Evolutionary conservation across 1,140 invertebrate genomes (phyloP), one percentile per base, ranked within the genome.

Genomic region (Drosophila repleta): DNA sequence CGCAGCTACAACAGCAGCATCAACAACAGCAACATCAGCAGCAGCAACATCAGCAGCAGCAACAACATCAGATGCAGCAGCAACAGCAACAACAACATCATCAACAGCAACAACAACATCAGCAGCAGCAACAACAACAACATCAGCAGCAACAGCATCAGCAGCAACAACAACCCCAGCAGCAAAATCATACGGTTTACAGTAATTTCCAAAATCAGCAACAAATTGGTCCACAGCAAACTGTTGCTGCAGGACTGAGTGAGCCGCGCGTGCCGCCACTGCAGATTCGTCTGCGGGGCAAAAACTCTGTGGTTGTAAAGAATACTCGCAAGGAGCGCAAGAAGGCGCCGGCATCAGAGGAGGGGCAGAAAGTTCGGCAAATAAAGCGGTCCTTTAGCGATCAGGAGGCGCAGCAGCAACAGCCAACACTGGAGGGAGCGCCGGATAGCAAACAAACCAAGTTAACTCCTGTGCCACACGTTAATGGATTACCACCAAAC

Each of bases 271-370:
- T 98, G 17, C 97, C 97, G 20, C 97, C 97, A 2, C 92, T 98
- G 80, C 97, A 98, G 89, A 98, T 98, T 79, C 97, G 96, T 53
- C 92, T 98, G 49, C 93, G 96, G 69, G 97, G 97, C 7, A 93
- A 96, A 46, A 97, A 97, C 92, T 96, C 96, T 13, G 96, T 96
- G n/a, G 96, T 98, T 32, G 97, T 98, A 52, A 96, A 96, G 68
- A 96, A 95, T 79, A 95, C 95, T 13, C 95, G 95, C 62, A 96
- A 96, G 74, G 95, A 96, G 55, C 94, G 94, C 76, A 96, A 95
- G 78, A 95, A 95, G 70, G 76, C 75, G 17, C 52, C 73, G 35
- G 26, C 21, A 17, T 15, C 48, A 17, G 62, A 76, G 7, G 68
- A 71, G 2, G 79, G 72, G 7, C 64, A 49, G 4, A 87, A 76